Conservation (phyloP, 2,113 vertebrate species). For the Syngnathus typhle region DNA sequence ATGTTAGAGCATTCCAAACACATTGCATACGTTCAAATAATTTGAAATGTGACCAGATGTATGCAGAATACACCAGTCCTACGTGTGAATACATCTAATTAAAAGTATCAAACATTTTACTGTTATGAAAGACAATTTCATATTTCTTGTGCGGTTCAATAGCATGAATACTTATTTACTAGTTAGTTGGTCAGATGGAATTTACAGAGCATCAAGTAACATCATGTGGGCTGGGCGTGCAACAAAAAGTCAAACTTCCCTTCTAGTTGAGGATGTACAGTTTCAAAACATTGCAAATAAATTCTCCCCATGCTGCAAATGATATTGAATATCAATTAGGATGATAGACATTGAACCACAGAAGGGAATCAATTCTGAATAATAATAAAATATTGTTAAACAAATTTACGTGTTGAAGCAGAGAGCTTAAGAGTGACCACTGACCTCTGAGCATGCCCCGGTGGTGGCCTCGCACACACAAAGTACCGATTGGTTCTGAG, state of each 20-base stretch:
- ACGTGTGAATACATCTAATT: too few relatives aligned
- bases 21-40: neutral
- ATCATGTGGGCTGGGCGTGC: too few relatives aligned
- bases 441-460: constrained; percentile 76
- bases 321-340: constrained; percentile 49
- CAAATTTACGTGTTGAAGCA: neutral
- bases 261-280: constrained; percentile 3
- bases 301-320: constrained; percentile 30
- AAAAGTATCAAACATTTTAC: too few relatives aligned
- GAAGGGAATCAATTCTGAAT: constrained; percentile 41
- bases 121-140: too few relatives aligned
- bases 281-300: constrained; percentile 7
- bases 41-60: neutral
- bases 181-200: too few relatives aligned
- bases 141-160: neutral
- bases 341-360: constrained; percentile 28
- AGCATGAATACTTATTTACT: too few relatives aligned
- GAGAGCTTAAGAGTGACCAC: constrained; percentile 26
- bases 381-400: neutral
- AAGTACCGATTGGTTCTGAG: constrained; percentile 76
- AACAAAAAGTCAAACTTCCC: neutral
- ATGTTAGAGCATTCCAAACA: neutral
- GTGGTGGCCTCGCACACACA: constrained; percentile 77
- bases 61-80: too few relatives aligned
- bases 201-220: too few relatives aligned